These are phyloP conservation scores for Sinocyclocheilus anshuiensis DNA, from an alignment of 2,113 vertebrate genomes.

Conservation along the genomic window DNA sequence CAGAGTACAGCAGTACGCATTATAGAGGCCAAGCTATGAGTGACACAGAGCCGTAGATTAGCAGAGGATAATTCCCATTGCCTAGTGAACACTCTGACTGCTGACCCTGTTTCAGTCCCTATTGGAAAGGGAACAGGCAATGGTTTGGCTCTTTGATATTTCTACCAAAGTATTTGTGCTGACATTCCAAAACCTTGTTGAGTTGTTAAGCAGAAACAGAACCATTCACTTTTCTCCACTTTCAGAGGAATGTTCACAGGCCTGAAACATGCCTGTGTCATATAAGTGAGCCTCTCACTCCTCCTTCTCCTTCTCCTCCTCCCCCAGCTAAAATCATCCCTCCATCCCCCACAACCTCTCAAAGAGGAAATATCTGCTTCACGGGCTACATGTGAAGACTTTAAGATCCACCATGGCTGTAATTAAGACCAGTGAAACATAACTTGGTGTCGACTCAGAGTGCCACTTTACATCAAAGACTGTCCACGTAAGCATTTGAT, in stretches of 20 bases:
- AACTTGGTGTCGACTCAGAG: conserved; percentile 62
- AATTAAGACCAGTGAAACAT: conserved; percentile 75
- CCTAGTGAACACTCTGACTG: background rate
- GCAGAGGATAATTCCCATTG: background rate
- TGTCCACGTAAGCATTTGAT: conserved; percentile 60
- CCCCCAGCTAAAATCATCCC: conserved; percentile 52
- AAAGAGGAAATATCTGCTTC: conserved; percentile 65
- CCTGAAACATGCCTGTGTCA: conserved; percentile 52
- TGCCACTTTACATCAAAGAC: conserved; percentile 73
- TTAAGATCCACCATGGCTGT: conserved; percentile 70
- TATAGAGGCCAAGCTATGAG: conserved; percentile 33
- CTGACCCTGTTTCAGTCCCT: background rate
- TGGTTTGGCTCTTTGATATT: background rate
- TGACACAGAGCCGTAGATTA: conserved; percentile 3
- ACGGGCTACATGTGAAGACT: conserved; percentile 62
- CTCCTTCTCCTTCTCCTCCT: conserved; percentile 24
- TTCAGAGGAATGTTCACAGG: conserved; percentile 41
- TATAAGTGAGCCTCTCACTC: conserved; percentile 28
- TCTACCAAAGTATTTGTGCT: conserved; percentile 15
- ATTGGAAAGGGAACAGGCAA: background rate
- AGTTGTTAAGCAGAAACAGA: conserved; percentile 35
- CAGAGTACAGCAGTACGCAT: conserved; percentile 29
- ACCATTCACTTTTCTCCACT: conserved; percentile 21
- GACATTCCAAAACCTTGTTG: background rate
- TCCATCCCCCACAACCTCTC: conserved; percentile 37